Evolutionary conservation across 1,140 invertebrate species (phyloP).

Genomic region (Pteromalus puparum): DNA sequence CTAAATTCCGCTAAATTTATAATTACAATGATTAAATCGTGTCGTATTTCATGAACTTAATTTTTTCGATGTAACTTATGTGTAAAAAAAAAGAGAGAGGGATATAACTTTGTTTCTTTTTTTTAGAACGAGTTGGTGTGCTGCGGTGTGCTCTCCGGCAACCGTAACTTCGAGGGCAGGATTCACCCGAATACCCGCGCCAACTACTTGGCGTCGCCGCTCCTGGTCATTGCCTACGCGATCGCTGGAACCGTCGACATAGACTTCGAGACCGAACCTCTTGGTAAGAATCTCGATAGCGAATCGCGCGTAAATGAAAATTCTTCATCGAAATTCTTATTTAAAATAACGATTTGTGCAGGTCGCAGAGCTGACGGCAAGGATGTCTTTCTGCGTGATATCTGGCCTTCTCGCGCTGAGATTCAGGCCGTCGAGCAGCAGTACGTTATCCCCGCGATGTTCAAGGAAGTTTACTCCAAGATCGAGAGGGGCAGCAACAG

Average conservation of each 20-base stretch:
- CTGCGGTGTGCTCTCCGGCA: slow-evolving; percentile 96
- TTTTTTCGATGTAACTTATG: too few species aligned
- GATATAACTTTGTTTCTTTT: not conserved
- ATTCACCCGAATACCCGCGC: slow-evolving; percentile 97
- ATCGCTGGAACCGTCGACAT: slow-evolving; percentile 95
- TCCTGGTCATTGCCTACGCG: slow-evolving; percentile 97
- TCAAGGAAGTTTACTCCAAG: slow-evolving; percentile 92
- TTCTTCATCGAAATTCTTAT: slow-evolving; percentile 6
- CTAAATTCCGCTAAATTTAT: slow-evolving; percentile 13
- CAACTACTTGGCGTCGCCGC: slow-evolving; percentile 97
- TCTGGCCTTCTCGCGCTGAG: slow-evolving; percentile 95
- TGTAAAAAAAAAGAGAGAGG: too few species aligned
- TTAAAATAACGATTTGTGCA: slow-evolving; percentile 62
- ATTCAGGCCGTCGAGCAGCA: slow-evolving; percentile 93
- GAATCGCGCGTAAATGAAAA: not conserved
- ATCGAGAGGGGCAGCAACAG: slow-evolving; percentile 89
- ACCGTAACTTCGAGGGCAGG: slow-evolving; percentile 97
- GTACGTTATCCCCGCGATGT: slow-evolving; percentile 98
- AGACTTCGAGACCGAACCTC: slow-evolving; percentile 93
- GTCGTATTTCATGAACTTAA: slow-evolving; percentile 62
- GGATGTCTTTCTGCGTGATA: slow-evolving; percentile 90
- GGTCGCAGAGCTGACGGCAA: slow-evolving; percentile 83
- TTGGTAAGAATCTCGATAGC: slow-evolving; percentile 78
- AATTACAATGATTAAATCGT: slow-evolving; percentile 23
- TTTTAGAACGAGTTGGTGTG: slow-evolving; percentile 91